phyloP scores from a whole-genome alignment of 2,888 invertebrate species.

The Sycophila texana region DNA sequence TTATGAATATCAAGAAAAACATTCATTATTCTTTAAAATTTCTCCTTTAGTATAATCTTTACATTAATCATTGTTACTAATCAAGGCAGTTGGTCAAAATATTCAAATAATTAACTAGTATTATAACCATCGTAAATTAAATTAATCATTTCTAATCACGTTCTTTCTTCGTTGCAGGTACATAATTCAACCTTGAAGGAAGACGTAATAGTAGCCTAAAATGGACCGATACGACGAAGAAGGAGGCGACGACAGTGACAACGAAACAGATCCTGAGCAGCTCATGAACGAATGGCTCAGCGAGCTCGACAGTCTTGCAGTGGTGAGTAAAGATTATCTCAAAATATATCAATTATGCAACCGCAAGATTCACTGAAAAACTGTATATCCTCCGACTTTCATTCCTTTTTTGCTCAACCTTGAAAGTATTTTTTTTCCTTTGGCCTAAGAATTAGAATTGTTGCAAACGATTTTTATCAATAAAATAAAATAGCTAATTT shows the following conservation, averaged over 20 bases:
- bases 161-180: constrained; percentile 35
- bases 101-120: no score
- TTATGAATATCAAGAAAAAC: no score
- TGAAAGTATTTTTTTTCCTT: constrained; percentile 1
- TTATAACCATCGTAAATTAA: no score
- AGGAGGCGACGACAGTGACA: constrained; percentile 80
- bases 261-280: constrained; percentile 85
- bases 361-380: constrained; percentile 1
- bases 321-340: constrained; percentile 78
- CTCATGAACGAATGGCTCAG: constrained; percentile 88
- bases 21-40: no score
- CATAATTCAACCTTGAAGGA: constrained; percentile 16
- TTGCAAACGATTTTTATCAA: neutral
- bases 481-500: no score
- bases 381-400: neutral
- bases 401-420: neutral
- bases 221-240: constrained; percentile 75
- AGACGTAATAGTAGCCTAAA: constrained; percentile 48
- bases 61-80: no score
- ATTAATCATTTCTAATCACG: no score
- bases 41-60: no score
- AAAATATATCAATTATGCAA: constrained; percentile 17
- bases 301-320: constrained; percentile 85
- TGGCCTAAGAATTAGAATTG: neutral
- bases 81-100: no score